Evolutionary conservation across 2,888 invertebrate genomes (phyloP).

Genomic region (Spisula solida): DNA sequence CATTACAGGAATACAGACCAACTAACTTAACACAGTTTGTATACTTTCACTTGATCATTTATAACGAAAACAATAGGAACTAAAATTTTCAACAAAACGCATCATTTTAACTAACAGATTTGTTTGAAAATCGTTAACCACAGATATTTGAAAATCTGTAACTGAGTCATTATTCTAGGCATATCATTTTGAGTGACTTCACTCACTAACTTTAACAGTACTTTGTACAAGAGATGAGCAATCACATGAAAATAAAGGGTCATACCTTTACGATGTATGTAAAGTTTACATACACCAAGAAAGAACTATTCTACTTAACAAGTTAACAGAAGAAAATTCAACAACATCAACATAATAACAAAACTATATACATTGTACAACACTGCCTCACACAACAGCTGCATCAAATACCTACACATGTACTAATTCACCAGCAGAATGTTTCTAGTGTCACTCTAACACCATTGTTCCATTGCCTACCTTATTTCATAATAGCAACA

Average conservation of each 20-base stretch:
- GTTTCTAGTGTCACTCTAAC: too few species aligned
- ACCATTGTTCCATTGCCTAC: too few species aligned
- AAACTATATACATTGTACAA: background rate
- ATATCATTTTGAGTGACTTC: background rate
- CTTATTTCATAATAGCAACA: too few species aligned
- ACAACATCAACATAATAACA: conserved; percentile 8
- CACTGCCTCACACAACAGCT: background rate
- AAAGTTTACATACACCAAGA: too few species aligned
- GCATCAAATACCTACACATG: background rate
- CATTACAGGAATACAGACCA: background rate
- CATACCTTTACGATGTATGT: too few species aligned
- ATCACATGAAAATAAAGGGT: background rate
- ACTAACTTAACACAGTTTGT: background rate
- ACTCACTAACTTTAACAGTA: background rate
- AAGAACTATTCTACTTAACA: background rate
- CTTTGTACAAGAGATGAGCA: background rate
- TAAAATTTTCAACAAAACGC: too few species aligned
- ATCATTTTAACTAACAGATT: too few species aligned
- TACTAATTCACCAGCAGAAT: too few species aligned
- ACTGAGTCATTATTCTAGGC: background rate
- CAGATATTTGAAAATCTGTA: background rate
- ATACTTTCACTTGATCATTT: too few species aligned
- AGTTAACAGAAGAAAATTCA: background rate
- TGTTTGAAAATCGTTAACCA: too few species aligned
- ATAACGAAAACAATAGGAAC: too few species aligned